Evolutionary conservation across 2,797 vertebrate species (phyloP), one percentile per base, ranked within the genome.

Genomic region (Myotis myotis): DNA sequence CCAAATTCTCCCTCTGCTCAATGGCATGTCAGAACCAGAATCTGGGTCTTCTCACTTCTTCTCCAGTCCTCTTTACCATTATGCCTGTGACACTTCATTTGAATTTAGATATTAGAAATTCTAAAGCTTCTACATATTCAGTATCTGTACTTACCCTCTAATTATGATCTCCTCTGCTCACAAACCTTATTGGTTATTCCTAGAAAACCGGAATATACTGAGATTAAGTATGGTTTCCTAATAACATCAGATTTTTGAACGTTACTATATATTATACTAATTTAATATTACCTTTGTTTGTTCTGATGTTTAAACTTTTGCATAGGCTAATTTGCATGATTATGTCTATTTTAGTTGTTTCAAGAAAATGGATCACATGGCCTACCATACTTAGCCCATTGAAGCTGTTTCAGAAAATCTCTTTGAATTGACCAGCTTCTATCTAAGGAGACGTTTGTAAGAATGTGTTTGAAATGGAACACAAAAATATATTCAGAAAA

Each of bases 391-490:
- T 89, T 93, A 81, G 60, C 38, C 15, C 5, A 57, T 11, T 62
- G 66, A 36, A 80, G 76, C 6, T 36, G 23, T 70, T 96, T 57
- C 83, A 84, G 60, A 79, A 72, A 60, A 57, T 68, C 16, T 75
- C 71, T 94, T 68, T 60, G 8, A 93, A 78, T 87, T 89, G 53
- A 81, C 36, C 44, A 87, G 55, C 49, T 80, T 84, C 70, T 71
- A 22, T 72, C 22, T 89, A 92, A 83, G 8, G 71, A 53, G 33
- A 90, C 53, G 2, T 41, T 64, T 96, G 23, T 1, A 79, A 79
- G 44, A 78, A 41, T 82, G 1, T 90, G 15, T 88, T 93, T 91
- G 51, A 66, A 87, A 95, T 75, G 41, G 76, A 85, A 87, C 81
- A 81, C 62, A 86, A 76, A 53, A 22, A 33, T 47, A 44, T 44